Percentiles rank a stretch among this genome's conserved stretches.
Evolutionary conservation across 2,113 vertebrate species (phyloP).

Genomic region (Etia nguti): DNA sequence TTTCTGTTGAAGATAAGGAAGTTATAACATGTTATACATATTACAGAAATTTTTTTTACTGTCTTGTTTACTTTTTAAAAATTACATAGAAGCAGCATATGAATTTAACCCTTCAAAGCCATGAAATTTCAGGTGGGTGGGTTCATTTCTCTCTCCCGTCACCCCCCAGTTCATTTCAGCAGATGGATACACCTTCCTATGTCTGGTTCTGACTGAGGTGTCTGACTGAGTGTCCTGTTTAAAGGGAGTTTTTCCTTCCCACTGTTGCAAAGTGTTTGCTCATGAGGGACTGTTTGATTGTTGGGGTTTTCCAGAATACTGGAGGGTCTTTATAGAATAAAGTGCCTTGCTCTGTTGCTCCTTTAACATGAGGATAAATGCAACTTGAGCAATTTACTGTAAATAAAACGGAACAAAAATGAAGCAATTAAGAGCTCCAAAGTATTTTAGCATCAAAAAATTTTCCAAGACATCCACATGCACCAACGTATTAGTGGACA

Average conservation of each 20-base stretch:
- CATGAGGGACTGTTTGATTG: neutral
- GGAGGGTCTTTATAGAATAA: neutral
- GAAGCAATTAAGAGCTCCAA: neutral
- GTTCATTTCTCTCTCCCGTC: neutral
- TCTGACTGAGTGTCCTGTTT: too few species aligned
- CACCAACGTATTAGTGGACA: neutral
- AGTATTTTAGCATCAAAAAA: neutral
- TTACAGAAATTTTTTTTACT: neutral
- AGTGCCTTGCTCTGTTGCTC: neutral
- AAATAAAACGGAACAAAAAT: neutral
- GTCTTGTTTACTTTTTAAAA: neutral
- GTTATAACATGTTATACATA: neutral
- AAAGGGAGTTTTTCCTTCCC: neutral
- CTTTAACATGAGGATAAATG: neutral
- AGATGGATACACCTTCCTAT: neutral
- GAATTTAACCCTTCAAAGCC: neutral
- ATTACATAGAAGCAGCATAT: neutral
- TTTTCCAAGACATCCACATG: neutral
- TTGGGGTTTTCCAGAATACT: neutral
- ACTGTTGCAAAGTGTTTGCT: neutral
- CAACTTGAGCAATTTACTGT: neutral
- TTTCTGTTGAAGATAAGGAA: neutral
- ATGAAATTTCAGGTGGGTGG: neutral
- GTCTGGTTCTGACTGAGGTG: neutral
- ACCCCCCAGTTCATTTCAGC: too few species aligned